Evolutionary conservation across 2,888 invertebrate genomes (phyloP), one percentile per base, ranked within the genome.

Genomic region (Acleris holmiana): DNA sequence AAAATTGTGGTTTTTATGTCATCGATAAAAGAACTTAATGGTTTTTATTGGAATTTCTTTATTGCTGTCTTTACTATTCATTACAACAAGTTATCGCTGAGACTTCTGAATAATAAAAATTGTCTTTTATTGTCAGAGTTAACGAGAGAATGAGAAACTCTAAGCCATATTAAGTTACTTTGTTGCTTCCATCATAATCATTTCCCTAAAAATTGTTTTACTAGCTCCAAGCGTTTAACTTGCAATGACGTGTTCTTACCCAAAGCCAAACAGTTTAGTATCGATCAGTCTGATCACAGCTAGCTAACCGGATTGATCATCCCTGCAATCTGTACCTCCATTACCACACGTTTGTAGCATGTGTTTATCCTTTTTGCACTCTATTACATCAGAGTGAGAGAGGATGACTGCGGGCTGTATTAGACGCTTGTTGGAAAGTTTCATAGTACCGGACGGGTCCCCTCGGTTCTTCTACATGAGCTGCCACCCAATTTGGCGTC

Each of bases 401-500:
- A 50, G 35, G 19, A 44, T 44, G 21, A 60, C 21, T 23, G 18
- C 13, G 49, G 18, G 18, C 50, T 29, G 49, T 21, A 59, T 46
- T 46, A 35, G 29, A 48, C 60, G 41, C 21, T 21, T n/a, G 23
- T 29, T 48, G 6, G 49, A 55, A 49, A 29, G 35, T 50, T 59
- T 23, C 49, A 29, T 44, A 62, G 57, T 69, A 68, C 67, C 54
- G 67, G 68, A 56, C 54, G 67, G 61, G 58, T 68, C 70, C 79
- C 80, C 78, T 74, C 77, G 72, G 71, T 69, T 73, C 79, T 82
- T 83, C 82, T 83, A 75, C 80, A 78, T 80, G 82, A 84, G 74
- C 78, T 79, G 74, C 74, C 81, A 80, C 83, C 82, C 83, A 85
- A 86, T 86, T 84, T 80, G 83, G 82, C 79, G 73, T 66, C 64